Base-by-base conservation (phyloP, 2,113 vertebrate genomes). In the Mobula hypostoma region DNA sequence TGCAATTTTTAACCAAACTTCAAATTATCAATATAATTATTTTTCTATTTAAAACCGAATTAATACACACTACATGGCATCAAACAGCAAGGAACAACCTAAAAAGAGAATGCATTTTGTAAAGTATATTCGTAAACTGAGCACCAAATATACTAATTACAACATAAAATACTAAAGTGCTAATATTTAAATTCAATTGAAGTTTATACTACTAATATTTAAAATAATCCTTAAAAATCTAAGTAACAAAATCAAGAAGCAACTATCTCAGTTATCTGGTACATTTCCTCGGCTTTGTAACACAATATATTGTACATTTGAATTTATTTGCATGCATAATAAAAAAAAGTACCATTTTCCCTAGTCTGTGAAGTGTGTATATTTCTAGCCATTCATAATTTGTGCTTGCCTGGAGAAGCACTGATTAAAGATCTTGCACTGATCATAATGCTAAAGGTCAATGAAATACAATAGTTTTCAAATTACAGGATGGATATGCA, bases 301-400 rank as follows among this genome's bases (percentile, higher is more conserved):
- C 32, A 66, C 85, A 90, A 68, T 90, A 90, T 90, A 68, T 90
- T 90, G 66, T 29, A 90, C 15, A 88, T 90, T 90, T 66, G 29
- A 88, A 66, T 87, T n/a, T 27, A 63, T n/a, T 63, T 87, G 56
- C 48, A 83, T 74, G 72, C 72, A 74, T 19, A 74, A 74, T 74
- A 74, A 66, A 74, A 19, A 72, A 66, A 74, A 21, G 21, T 24
- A 74, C 12, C 5, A 79, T 79, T 79, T 36, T 5, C n/a, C 32
- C 32, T 79, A 79, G 77, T 36, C 36, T 79, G 77, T 36, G 32
- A 79, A 79, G 77, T 79, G 29, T n/a, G 32, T 36, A n/a, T n/a
- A 11, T 36, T 36, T 79, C 17, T 19, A 74, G 1, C 72, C 72
- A 74, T 36, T 36, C 9, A 79, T 5, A 17, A 79, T 32, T 12